phyloP scores from a whole-genome alignment of 2,797 vertebrate species.

The Sebastes ruberrimus region DNA sequence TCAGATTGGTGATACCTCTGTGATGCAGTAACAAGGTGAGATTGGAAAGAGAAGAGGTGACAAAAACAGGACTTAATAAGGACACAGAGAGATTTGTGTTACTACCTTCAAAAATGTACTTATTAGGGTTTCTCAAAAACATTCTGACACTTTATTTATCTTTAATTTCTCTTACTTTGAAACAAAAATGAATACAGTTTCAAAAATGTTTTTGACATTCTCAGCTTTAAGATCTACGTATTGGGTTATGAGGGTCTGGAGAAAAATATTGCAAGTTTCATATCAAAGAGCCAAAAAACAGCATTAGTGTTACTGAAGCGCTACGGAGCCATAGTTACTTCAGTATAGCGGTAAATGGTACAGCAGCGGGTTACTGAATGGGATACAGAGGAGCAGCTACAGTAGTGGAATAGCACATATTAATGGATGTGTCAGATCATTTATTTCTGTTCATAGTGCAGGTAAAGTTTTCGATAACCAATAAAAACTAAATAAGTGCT shows the following conservation, averaged over 20 bases:
- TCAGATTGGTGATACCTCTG: slow-evolving; percentile 88
- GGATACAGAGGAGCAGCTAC: background rate
- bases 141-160: slow-evolving; percentile 38
- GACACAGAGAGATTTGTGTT: background rate
- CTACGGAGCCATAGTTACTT: slow-evolving; percentile 12
- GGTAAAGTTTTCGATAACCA: background rate
- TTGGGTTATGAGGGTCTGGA: slow-evolving; percentile 9
- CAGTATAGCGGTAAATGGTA: background rate
- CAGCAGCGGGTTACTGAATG: slow-evolving; percentile 27
- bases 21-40: slow-evolving; percentile 44
- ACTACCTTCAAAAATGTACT: background rate
- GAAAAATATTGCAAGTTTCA: background rate
- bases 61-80: slow-evolving; percentile 1
- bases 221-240: background rate
- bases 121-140: slow-evolving; percentile 21
- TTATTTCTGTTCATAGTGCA: background rate
- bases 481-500: background rate
- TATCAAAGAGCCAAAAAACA: slow-evolving; percentile 23
- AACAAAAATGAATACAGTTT: slow-evolving; percentile 32
- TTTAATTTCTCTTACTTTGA: slow-evolving; percentile 1
- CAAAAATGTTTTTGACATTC: slow-evolving; percentile 46
- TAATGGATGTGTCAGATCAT: background rate
- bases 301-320: slow-evolving; percentile 39
- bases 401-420: background rate
- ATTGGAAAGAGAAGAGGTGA: slow-evolving; percentile 13